These are phyloP conservation scores for Alviniconcha marisindica DNA, from an alignment of 1,140 invertebrate species.

Conservation along the genomic window DNA sequence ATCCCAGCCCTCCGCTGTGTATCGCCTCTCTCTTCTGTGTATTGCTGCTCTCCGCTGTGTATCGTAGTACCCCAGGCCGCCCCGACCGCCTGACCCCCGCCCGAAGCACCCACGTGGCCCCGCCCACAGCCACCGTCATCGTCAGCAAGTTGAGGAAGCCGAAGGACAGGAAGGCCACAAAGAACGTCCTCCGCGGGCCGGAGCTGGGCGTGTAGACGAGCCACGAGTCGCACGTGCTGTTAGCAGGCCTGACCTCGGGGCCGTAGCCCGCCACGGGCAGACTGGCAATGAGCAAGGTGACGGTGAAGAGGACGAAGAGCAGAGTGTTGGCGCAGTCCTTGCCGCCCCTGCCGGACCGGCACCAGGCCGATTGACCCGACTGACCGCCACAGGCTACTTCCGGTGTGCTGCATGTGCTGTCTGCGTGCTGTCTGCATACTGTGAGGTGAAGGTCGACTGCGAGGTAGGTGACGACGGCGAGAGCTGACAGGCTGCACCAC, in stretches of 20 bases:
- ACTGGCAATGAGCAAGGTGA: constrained; percentile 53
- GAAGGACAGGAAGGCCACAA: constrained; percentile 53
- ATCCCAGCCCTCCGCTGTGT: no score
- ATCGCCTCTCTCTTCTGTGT: no score
- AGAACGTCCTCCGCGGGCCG: constrained; percentile 49
- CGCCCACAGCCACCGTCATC: background rate
- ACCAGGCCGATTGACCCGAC: no score
- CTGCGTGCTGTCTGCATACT: constrained; percentile 5
- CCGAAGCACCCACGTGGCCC: background rate
- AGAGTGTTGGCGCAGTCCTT: constrained; percentile 41
- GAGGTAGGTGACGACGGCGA: constrained; percentile 59
- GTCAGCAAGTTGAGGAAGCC: constrained; percentile 46
- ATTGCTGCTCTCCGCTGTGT: constrained; percentile 28
- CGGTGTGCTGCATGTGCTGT: background rate
- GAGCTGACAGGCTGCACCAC: constrained; percentile 59
- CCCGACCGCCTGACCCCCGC: background rate
- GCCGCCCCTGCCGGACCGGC: background rate
- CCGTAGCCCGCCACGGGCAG: constrained; percentile 62
- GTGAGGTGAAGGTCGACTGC: constrained; percentile 51
- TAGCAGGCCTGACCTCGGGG: constrained; percentile 47
- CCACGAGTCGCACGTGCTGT: constrained; percentile 56
- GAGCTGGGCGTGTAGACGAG: constrained; percentile 47
- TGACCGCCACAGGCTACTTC: background rate
- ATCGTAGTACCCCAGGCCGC: background rate
- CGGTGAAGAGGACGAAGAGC: constrained; percentile 47